Evolutionary conservation across 2,113 vertebrate genomes (phyloP).

Genomic region (Labrus mixtus): DNA sequence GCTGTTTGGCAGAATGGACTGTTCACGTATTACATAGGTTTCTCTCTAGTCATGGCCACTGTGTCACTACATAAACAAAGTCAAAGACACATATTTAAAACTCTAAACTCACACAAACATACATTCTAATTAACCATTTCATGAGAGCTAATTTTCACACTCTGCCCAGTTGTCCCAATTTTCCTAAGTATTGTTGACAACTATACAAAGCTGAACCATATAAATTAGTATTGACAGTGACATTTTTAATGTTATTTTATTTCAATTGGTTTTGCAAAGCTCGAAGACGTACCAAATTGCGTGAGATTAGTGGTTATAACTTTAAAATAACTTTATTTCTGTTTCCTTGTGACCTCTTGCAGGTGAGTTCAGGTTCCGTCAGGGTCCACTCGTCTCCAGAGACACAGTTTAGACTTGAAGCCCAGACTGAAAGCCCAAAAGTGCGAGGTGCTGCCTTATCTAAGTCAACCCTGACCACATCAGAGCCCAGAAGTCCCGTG

Average conservation of each 20-base stretch:
- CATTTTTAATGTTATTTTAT: too few relatives aligned
- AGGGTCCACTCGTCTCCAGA: constrained; percentile 72
- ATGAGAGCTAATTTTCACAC: background rate
- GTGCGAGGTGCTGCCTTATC: constrained; percentile 25
- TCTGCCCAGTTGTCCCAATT: too few relatives aligned
- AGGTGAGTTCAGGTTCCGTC: constrained; percentile 75
- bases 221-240: too few relatives aligned
- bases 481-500: constrained; percentile 76
- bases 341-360: constrained; percentile 23
- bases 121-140: background rate
- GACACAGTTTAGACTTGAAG: constrained; percentile 56
- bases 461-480: constrained; percentile 67
- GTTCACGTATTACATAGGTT: background rate
- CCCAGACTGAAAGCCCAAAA: constrained; percentile 56
- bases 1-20: background rate
- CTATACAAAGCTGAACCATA: background rate
- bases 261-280: too few relatives aligned
- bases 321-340: background rate
- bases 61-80: background rate
- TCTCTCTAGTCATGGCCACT: background rate
- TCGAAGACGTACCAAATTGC: too few relatives aligned
- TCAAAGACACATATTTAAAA: background rate
- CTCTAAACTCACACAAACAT: background rate
- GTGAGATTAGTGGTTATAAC: too few relatives aligned
- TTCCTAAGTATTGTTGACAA: too few relatives aligned